Base-by-base conservation (phyloP, 2,888 invertebrate species). In the Liposcelis brunnea region DNA sequence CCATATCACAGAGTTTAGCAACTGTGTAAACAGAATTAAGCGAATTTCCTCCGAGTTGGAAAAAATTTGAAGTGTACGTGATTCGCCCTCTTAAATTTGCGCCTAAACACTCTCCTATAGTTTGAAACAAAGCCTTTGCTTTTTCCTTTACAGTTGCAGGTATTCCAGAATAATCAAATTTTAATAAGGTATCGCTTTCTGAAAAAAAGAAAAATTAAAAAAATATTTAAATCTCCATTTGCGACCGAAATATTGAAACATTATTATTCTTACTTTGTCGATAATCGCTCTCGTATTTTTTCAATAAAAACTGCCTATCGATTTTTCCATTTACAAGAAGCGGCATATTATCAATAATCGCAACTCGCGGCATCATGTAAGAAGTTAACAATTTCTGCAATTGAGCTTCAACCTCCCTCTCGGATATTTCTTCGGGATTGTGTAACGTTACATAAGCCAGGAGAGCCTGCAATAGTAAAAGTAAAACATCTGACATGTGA, bases 281-380 rank as follows among this genome's bases (percentile, higher is more conserved):
- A 19, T 6, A 14, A 5, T 40, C n/a, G 40, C 21, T 19, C 11
- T 40, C 56, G 55, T 83, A 87, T 58, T 72, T 71, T 56, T 77
- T 78, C 44, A 89, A 61, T 31, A 90, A 61, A 0, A 74, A 66
- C 57, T 89, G 86, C 31, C 89, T 68, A 61, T 90, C 89, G 6
- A 80, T 79, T 65, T 90, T 90, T 1, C 89, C 90, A 58, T 89
- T 90, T 0, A 85, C 82, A 26, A 87, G 65, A 19, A 84, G 63
- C 0, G 89, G 89, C 45, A 90, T 71, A n/a, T 61, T 70, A 15
- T 84, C 79, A 10, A 86, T 62, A 1, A 80, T 64, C 15, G 83
- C 71, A 0, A 81, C 72, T 67, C 81, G 80, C 0, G 87, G 87
- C 14, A 82, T 69, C 81, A 86, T 85, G 55, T 87, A 87, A 5